Evolutionary conservation across 2,113 vertebrate genomes (phyloP), one percentile per base, ranked within the genome.

Genomic region (Grammomys dolichurus): DNA sequence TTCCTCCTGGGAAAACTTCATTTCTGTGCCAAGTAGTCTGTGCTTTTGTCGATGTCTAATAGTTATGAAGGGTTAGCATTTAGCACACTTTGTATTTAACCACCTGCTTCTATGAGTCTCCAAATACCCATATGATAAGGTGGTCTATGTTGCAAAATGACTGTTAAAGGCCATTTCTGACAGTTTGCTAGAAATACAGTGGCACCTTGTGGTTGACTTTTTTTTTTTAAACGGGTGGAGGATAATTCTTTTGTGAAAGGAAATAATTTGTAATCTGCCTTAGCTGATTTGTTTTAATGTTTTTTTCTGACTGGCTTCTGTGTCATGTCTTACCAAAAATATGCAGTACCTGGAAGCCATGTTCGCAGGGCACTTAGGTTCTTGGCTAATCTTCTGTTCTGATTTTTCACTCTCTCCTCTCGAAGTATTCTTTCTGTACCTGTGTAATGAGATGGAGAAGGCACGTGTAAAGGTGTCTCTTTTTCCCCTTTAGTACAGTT

Each of bases 131-230:
- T 0, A 10, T 7, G 33, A 91, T 69, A 28, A 63, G 11, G 85
- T 56, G 86, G 0, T 0, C 28, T 0, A 19, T 93, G 46, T 87
- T 76, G 84, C 13, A 54, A 87, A 87, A 92, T 84, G 92, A 19
- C 94, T 82, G 63, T 85, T 58, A 5, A 72, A 72, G 63, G 60
- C 89, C 90, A 5, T 92, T 96, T 33, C 93, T 92, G 85, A 94
- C 78, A 51, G 65, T 95, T 73, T 94, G 93, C 94, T 96, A 91
- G 96, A 17, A 17, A 95, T 94, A 78, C 89, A 97, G 97, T 98
- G 98, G 98, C 98, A 98, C 95, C 98, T 90, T 97, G 97, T 98
- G 98, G 97, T 97, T 63, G 17, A 4, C 69, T 94, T 88, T 93
- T 63, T 93, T 63, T 80, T 33, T 14, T 40, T 40, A 40, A 94